Base-by-base conservation (phyloP, 2,888 invertebrate species). In the Lordiphosa andalusiaca region DNA sequence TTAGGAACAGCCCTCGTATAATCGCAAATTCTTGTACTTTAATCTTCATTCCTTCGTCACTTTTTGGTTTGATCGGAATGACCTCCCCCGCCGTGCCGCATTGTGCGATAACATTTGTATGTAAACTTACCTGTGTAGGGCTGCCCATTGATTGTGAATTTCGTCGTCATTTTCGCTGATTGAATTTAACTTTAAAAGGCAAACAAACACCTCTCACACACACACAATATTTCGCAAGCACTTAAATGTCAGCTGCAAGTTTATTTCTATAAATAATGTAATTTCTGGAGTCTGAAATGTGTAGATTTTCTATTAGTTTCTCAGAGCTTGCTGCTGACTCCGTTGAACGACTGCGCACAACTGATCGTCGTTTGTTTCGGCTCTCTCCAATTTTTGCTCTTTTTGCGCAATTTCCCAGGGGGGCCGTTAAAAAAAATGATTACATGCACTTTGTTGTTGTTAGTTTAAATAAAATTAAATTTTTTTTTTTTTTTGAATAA, bases 141-240 rank as follows among this genome's bases (percentile, higher is more conserved):
- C 63, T 68, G 66, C 6, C 81, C 84, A 53, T 87, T 87, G 39
- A 87, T 86, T 4, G 64, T 72, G 52, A 87, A 85, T 19, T 69
- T 73, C 0, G 81, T 78, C 9, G 82, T 70, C 85, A 85, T 88
- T 63, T 52, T 53, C 7, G 13, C 3, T 19, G 16, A 30, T 25
- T 55, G 30, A 21, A 23, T 42, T 40, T 35, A 12, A 13, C 38
- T 46, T n/a, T 10, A 52, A 37, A 23, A 16, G 21, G 25, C 30
- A 44, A 48, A 12, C 12, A 47, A 47, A 47, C 21, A 36, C 36
- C 16, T 19, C 3, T 9, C 21, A 21, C 21, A 6, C n/a, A 12
- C 46, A 44, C 30, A 30, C 30, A 51, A 13, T 19, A 6, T 6
- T 19, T 50, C 1, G 7, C 37, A 42, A 50, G 23, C 6, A 58